Conservation (phyloP, 2,888 invertebrate genomes). For the Schizaphis graminum region DNA sequence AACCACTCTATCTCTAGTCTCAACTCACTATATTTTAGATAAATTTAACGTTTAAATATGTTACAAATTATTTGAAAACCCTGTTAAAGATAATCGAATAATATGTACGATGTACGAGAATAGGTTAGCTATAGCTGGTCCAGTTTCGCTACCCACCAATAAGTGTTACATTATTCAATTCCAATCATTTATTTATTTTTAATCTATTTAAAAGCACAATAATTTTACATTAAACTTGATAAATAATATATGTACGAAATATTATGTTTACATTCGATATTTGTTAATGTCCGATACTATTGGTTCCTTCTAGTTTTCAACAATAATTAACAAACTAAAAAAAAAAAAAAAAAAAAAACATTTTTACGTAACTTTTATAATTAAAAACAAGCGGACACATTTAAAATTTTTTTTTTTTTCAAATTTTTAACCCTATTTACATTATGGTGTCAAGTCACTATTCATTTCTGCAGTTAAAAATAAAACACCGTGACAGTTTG, state of each 20-base stretch:
- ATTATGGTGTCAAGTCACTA: constrained; percentile 14
- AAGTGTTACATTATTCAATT: constrained; percentile 30
- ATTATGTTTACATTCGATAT: constrained; percentile 25
- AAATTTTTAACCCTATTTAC: constrained; percentile 29
- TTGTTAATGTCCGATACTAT: neutral
- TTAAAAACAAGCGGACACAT: constrained; percentile 39
- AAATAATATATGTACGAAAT: constrained; percentile 36
- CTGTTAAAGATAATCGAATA: constrained; percentile 16
- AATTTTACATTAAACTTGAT: constrained; percentile 23
- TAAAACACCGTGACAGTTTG: neutral
- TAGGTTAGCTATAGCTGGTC: neutral
- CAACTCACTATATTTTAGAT: neutral
- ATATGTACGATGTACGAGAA: neutral
- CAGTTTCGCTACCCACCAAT: neutral
- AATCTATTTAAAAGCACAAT: constrained; percentile 58
- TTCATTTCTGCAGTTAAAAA: constrained; percentile 27
- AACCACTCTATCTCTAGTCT: too few relatives aligned
- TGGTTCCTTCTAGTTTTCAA: constrained; percentile 20
- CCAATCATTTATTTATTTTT: constrained; percentile 52
- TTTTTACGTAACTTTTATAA: constrained; percentile 44
- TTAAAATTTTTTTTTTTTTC: constrained; percentile 23
- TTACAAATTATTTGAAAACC: constrained; percentile 10
- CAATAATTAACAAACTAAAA: constrained; percentile 33
- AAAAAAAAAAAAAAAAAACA: neutral
- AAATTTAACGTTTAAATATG: neutral